Base-by-base conservation (phyloP, 2,113 vertebrate species). In the Apeltes quadracus region DNA sequence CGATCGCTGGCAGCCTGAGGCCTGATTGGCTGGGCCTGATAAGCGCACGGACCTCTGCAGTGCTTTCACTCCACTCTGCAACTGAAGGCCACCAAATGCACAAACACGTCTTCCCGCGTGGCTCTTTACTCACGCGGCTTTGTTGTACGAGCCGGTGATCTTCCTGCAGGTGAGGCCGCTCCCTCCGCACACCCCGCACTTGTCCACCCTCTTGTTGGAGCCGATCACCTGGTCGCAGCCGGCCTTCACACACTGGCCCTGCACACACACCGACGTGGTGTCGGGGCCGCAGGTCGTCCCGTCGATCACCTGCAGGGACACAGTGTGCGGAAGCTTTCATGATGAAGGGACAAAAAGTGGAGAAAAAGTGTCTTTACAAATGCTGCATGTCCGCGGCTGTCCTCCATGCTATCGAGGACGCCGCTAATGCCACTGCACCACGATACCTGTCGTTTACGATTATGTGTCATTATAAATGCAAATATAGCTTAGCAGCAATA, bases 161-260 rank as follows among this genome's bases (percentile, higher is more conserved):
- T 97, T 98, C 81, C 95, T 93, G 63, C 98, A 99, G 0, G 93
- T 94, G 1, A 95, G 94, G 7, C 95, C 94, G 1, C 93, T 95
- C 68, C 97, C 97, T 0, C 95, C 96, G 6, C 98, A 99, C 84
- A 95, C 92, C 5, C 96, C 97, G 2, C 98, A 99, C 83, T 96
- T 98, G 87, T 99, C 98, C 86, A 97, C 89, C 84, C 94, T 97
- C 89, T 94, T 94, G 76, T 91, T 95, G n/a, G 98, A 99, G 1
- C 96, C 96, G 0, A 99, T 91, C 59, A 97, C 27, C 2, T 96
- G 96, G 55, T 99, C 98, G 38, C 98, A 99, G 77, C 98, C 97
- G 0, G 98, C 97, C 85, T 98, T 98, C 88, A 98, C 93, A 82
- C 98, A 99, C 84, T 99, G 97, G 57, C 98, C 98, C 0, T 95